Base-by-base conservation (phyloP, 35 echinoderm and acorn worm genomes). In the Apostichopus parvimensis region DNA sequence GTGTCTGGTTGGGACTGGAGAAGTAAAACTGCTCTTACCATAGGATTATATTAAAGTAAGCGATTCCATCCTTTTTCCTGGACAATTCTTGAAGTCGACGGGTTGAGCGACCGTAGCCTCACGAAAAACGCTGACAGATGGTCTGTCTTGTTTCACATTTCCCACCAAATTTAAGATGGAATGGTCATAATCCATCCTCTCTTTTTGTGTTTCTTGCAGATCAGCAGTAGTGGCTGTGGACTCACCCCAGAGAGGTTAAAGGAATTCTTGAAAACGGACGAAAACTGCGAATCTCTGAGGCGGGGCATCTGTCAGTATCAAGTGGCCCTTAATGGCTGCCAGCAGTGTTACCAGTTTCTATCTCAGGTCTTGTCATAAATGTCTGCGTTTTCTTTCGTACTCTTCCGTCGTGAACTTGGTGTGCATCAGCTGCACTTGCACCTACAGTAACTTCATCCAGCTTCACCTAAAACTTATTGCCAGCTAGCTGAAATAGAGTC, bases 271-370 rank as follows among this genome's bases (percentile, higher is more conserved):
- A 59, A 58, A 0, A 58, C 54, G 53, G 80, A 83, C 18, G 80
- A 83, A 24, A 83, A 83, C 57, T 17, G 54, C 5, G 18, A 57
- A 58, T 83, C 80, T 15, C 45, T 83, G 53, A 58, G 57, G 80
- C 25, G 80, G 57, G 80, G 80, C 17, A 58, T 83, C n/a, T 55
- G 57, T 9, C 80, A 83, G 21, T 83, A 83, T 22, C 54, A 54
- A 45, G 80, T 83, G 11, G 54, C 80, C 13, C 80, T 83, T 45
- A 53, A 83, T 5, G 80, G 80, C 5, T 83, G 80, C 23, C 80
- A 83, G 80, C 53, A 57, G 5, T 83, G 80, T 59, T 57, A 57
- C 11, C 54, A 59, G 25, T 18, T 83, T n/a, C 14, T 83, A 6
- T 83, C 80, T 0, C 80, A 83, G 80, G 57, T 56, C 13, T 15